phyloP scores from a whole-genome alignment of 2,797 vertebrate species.

The Sebastolobus altivelis region DNA sequence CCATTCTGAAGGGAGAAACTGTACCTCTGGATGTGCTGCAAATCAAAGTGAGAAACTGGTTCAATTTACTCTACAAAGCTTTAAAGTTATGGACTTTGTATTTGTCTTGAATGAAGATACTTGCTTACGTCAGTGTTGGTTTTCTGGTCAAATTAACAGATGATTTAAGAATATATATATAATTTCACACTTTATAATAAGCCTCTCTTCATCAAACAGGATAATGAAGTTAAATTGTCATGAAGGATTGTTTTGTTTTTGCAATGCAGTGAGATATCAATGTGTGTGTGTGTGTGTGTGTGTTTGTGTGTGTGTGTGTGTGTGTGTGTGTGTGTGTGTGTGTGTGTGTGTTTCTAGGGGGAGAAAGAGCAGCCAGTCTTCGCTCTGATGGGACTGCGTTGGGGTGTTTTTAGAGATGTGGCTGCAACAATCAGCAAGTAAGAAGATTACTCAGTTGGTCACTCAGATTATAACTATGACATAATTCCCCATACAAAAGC shows the following conservation, averaged over 20 bases:
- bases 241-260: background rate
- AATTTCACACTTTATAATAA: background rate
- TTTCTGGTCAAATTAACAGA: background rate
- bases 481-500: background rate
- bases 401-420: conserved; percentile 96
- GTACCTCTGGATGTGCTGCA: conserved; percentile 95
- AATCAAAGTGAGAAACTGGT: conserved; percentile 90
- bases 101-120: background rate
- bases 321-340: conserved; percentile 9
- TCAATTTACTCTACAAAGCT: background rate
- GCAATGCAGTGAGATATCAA: too few species aligned
- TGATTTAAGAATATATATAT: background rate
- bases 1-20: conserved; percentile 95
- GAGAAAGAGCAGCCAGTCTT: conserved; percentile 95
- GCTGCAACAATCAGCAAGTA: conserved; percentile 94
- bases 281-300: background rate
- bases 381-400: conserved; percentile 91
- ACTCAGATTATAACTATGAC: background rate
- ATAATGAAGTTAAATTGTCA: background rate
- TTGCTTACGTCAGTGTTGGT: background rate
- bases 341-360: conserved; percentile 81
- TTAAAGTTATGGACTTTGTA: background rate
- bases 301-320: conserved; percentile 4
- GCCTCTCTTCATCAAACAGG: background rate
- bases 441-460: conserved; percentile 48